These are phyloP conservation scores for Zeus faber DNA, from an alignment of 2,113 vertebrate species.

Conservation along the genomic window DNA sequence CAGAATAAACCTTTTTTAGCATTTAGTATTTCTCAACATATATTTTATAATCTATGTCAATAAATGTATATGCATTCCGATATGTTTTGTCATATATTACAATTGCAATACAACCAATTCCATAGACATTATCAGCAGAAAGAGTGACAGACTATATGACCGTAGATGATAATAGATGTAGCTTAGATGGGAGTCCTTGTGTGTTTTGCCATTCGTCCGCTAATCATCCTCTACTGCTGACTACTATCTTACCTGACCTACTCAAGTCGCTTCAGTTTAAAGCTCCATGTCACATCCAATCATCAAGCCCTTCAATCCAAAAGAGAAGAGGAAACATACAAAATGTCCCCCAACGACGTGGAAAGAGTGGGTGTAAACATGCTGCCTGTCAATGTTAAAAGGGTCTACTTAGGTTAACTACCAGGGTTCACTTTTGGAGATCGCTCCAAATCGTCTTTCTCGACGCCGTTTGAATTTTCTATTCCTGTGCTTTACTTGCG, in stretches of 20 bases:
- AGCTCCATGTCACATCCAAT: neutral
- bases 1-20: too few species aligned
- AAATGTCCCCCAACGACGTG: conserved; percentile 12
- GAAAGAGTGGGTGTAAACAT: conserved; percentile 11
- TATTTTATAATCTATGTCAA: too few species aligned
- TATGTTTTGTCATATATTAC: too few species aligned
- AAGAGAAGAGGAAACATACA: neutral
- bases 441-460: conserved; percentile 11
- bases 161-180: too few species aligned
- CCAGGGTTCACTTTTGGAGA: neutral
- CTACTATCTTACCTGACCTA: conserved; percentile 31
- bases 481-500: too few species aligned
- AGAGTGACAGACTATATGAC: too few species aligned
- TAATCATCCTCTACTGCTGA: conserved; percentile 32
- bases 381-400: conserved; percentile 11
- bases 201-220: neutral
- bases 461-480: too few species aligned
- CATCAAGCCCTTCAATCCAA: neutral
- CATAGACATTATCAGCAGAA: too few species aligned
- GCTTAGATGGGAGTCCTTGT: neutral
- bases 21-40: too few species aligned
- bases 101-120: too few species aligned
- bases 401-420: too few species aligned
- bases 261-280: conserved; percentile 32
- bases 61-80: too few species aligned